Evolutionary conservation across 2,113 vertebrate genomes (phyloP).

Genomic region (Hypanus sabinus): DNA sequence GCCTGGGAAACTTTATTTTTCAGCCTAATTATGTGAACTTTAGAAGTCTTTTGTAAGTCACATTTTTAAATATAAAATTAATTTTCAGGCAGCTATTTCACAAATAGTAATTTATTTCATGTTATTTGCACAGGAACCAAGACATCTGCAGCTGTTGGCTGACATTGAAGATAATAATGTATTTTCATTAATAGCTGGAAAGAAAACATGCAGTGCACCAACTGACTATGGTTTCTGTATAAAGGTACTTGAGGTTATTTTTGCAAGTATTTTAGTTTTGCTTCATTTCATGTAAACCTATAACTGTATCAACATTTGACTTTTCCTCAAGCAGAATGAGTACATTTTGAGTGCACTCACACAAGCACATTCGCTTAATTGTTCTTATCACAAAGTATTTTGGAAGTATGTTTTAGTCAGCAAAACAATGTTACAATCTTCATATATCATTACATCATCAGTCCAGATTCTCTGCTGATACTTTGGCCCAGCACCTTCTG

Average conservation of each 20-base stretch:
- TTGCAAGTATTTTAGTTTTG: neutral
- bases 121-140: slow-evolving; percentile 72
- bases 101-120: slow-evolving; percentile 9
- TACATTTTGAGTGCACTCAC: neutral
- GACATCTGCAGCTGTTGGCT: slow-evolving; percentile 86
- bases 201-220: slow-evolving; percentile 80
- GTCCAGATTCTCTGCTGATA: too few relatives aligned
- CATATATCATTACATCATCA: too few relatives aligned
- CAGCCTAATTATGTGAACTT: neutral
- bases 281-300: neutral
- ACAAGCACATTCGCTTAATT: neutral
- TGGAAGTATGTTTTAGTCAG: neutral
- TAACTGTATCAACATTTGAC: neutral
- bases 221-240: slow-evolving; percentile 89
- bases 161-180: slow-evolving; percentile 87
- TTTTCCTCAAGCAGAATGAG: neutral
- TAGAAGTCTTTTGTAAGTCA: neutral
- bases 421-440: too few relatives aligned
- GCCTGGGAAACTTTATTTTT: neutral
- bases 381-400: neutral
- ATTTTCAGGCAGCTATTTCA: neutral
- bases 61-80: neutral
- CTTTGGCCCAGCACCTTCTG: too few relatives aligned
- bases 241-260: slow-evolving; percentile 65
- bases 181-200: slow-evolving; percentile 75